Evolutionary conservation across 2,888 invertebrate species (phyloP), one percentile per base, ranked within the genome.

Genomic region (Hanleya hanleyi): DNA sequence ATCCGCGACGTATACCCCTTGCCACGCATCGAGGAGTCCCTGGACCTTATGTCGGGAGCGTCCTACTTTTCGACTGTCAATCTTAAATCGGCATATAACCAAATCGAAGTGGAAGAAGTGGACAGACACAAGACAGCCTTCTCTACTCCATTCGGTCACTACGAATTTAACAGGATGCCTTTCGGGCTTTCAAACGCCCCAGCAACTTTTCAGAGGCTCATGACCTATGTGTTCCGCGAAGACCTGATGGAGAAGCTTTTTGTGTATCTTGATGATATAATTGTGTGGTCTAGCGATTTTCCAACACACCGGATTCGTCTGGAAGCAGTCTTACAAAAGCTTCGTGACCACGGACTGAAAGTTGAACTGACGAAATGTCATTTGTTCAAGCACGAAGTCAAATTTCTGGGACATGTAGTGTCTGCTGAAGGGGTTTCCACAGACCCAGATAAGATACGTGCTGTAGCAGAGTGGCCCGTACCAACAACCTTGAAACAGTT

Each of bases 121-220:
- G n/a, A n/a, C n/a, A n/a, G n/a, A n/a, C n/a, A n/a, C n/a, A n/a
- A n/a, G n/a, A n/a, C n/a, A n/a, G n/a, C n/a, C n/a, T n/a, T n/a
- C n/a, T n/a, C n/a, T n/a, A n/a, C n/a, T n/a, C n/a, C n/a, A n/a
- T n/a, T n/a, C n/a, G n/a, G n/a, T n/a, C n/a, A n/a, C n/a, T 76
- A 72, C 57, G 76, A 79, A 65, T 75, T 69, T 47, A 66, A 71
- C 33, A 50, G 73, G 22, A 73, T 79, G 73, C 69, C 67, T 4
- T 77, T 73, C 71, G 77, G 78, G 18, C 49, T 71, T 9, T 51
- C 61, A 1, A 73, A 75, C 35, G 72, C 77, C 18, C 76, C 73
- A 9, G 62, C 74, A 1, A 78, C 38, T 61, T 78, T 77, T n/a
- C 74, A 77, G 47, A 22, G 72, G n/a, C 32, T 77, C 0, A 74